Evolutionary conservation across 2,797 vertebrate species (phyloP).

Genomic region (Nyctalus aviator): DNA sequence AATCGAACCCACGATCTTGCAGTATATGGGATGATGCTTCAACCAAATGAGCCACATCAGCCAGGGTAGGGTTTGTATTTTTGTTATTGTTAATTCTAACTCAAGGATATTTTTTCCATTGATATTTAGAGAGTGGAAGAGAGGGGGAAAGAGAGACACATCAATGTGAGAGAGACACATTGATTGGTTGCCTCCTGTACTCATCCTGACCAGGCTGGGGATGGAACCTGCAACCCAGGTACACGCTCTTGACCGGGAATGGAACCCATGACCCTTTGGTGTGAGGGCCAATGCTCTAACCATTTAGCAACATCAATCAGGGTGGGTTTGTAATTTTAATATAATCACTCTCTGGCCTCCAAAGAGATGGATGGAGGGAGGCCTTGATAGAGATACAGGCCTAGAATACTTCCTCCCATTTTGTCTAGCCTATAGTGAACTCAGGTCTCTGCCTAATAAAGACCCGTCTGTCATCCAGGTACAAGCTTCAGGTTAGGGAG

Average conservation of each 20-base stretch:
- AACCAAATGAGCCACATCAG: no score
- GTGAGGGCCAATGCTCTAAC: background rate
- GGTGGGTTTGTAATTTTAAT: background rate
- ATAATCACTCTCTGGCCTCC: background rate
- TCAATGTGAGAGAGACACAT: background rate
- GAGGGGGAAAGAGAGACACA: background rate
- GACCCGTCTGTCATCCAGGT: background rate
- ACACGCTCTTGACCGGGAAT: background rate
- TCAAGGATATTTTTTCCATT: no score
- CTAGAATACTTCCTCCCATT: background rate
- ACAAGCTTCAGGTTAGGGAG: background rate
- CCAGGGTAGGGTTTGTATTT: no score
- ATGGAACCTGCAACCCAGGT: background rate
- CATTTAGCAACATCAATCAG: background rate
- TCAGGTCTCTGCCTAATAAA: background rate
- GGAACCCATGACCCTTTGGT: background rate
- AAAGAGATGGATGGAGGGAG: background rate
- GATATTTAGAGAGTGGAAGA: background rate
- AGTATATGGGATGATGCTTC: no score
- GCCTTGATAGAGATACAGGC: background rate
- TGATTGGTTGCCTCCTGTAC: background rate
- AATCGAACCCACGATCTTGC: no score
- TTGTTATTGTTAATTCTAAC: no score
- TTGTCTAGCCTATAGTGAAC: background rate
- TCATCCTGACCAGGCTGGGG: background rate